phyloP scores from a whole-genome alignment of 1,140 invertebrate genomes.

The Oryzaephilus surinamensis region DNA sequence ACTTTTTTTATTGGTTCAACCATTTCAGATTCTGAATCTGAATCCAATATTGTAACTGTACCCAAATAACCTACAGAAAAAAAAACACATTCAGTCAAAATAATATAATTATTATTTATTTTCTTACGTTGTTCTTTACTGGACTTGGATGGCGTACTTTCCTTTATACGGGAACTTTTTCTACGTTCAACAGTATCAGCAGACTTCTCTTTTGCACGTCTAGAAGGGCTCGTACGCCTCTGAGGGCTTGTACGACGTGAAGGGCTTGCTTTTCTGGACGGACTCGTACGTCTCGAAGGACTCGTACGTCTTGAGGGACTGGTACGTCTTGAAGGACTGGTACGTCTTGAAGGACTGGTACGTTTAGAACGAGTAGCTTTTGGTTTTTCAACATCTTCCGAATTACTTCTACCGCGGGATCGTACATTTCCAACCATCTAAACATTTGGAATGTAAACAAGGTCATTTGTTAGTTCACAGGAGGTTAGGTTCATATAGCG shows the following conservation, averaged over 20 bases:
- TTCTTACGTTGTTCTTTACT: neutral
- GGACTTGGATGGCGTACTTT: neutral
- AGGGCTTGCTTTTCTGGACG: slow-evolving; percentile 10
- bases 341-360: neutral
- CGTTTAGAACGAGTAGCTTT: neutral
- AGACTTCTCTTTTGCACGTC: too few species aligned
- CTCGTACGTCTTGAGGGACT: neutral
- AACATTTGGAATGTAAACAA: neutral
- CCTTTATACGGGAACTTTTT: too few species aligned
- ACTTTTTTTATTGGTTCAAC: slow-evolving; percentile 14
- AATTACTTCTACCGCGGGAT: neutral
- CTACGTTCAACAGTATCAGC: too few species aligned
- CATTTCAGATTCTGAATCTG: slow-evolving; percentile 19
- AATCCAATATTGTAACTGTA: slow-evolving; percentile 1
- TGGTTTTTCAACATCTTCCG: neutral
- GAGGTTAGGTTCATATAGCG: too few species aligned
- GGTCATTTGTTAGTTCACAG: too few species aligned
- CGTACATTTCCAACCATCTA: neutral
- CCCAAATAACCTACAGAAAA: too few species aligned
- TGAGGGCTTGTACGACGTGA: neutral
- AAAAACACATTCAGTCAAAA: too few species aligned
- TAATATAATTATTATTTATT: too few species aligned
- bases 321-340: neutral
- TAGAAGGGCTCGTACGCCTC: neutral
- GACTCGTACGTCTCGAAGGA: slow-evolving; percentile 18